Percentiles rank a stretch among this genome's conserved stretches.
Conservation (phyloP, 2,113 vertebrate genomes). For the Vireo altiloquus region DNA sequence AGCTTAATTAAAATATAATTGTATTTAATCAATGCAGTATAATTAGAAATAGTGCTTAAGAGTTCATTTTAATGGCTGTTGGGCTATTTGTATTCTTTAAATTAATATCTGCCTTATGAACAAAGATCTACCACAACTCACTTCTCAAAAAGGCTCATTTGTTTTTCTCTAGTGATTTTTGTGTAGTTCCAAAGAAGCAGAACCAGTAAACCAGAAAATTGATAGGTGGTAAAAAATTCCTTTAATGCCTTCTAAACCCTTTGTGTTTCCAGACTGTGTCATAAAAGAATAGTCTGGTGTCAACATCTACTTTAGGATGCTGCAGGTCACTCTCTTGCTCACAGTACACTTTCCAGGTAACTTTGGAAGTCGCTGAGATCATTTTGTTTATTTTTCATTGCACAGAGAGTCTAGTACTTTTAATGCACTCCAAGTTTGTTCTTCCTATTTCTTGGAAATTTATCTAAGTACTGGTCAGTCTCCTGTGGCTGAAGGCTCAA, state of each 20-base stretch:
- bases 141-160: conserved; percentile 3
- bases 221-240: neutral
- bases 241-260: neutral
- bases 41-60: conserved; percentile 38
- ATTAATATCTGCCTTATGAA: conserved; percentile 30
- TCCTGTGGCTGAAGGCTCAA: neutral
- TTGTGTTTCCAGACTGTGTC: neutral
- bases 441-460: neutral
- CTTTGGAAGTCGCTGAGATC: neutral
- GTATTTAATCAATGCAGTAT: conserved; percentile 47
- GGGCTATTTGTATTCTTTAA: conserved; percentile 45
- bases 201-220: neutral
- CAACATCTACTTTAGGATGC: neutral
- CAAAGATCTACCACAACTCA: neutral
- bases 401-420: neutral
- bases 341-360: neutral
- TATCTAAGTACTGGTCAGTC: neutral
- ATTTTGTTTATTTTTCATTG: neutral
- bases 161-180: neutral
- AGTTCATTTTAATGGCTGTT: neutral
- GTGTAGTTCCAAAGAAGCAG: neutral
- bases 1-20: conserved; percentile 33
- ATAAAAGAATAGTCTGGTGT: neutral
- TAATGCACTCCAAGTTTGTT: neutral
- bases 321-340: neutral